These are phyloP conservation scores for Sphinx pinastri DNA, from an alignment of 2,888 invertebrate species.

Conservation along the genomic window DNA sequence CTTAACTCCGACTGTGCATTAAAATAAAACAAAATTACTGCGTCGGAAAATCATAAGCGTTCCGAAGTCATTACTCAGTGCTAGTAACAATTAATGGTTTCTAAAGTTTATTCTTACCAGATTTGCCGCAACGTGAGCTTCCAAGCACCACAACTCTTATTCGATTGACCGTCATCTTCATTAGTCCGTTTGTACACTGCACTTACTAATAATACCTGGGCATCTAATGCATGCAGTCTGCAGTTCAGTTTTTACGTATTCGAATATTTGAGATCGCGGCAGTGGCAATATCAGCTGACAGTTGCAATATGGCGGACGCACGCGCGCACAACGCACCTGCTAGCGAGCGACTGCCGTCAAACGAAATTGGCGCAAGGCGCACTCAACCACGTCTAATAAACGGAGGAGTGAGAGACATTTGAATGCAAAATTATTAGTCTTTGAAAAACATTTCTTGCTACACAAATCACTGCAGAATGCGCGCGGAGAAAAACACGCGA, in stretches of 20 bases:
- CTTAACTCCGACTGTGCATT: conserved; percentile 41
- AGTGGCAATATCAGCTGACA: conserved; percentile 69
- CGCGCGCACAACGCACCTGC: conserved; percentile 80
- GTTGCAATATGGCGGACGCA: conserved; percentile 65
- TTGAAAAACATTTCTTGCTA: conserved; percentile 16
- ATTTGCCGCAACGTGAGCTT: conserved; percentile 89
- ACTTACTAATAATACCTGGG: conserved; percentile 49
- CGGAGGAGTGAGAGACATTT: conserved; percentile 56
- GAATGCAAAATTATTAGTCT: conserved; percentile 24
- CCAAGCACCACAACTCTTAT: conserved; percentile 91
- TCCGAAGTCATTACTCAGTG: conserved; percentile 47
- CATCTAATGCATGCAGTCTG: conserved; percentile 50
- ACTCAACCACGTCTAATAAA: conserved; percentile 65
- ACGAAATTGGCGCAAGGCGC: conserved; percentile 75
- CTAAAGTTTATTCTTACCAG: conserved; percentile 82
- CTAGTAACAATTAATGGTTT: conserved; percentile 47
- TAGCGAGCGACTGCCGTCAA: conserved; percentile 77
- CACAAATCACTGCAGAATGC: conserved; percentile 23
- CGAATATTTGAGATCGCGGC: conserved; percentile 58
- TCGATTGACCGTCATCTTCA: conserved; percentile 91
- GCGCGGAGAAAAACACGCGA: conserved; percentile 12
- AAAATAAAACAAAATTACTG: conserved; percentile 39
- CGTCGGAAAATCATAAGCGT: conserved; percentile 40
- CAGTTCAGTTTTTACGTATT: conserved; percentile 45
- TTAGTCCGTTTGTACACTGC: conserved; percentile 64